Base-by-base conservation (phyloP, 92 coral and sea anemone genomes). In the Nematostella vectensis region DNA sequence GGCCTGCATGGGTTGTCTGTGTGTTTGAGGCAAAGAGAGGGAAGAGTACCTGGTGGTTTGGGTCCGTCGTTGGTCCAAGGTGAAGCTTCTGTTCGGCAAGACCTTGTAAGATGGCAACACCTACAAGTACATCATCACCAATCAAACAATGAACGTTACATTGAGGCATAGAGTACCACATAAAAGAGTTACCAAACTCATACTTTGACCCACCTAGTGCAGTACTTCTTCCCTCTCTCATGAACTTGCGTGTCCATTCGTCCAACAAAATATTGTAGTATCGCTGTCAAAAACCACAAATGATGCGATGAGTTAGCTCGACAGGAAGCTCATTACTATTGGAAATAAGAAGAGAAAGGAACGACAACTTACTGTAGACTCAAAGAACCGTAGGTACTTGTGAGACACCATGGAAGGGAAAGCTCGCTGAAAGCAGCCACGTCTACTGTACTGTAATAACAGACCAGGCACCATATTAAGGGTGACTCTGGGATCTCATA, bases 351-450 rank as follows among this genome's bases (percentile, higher is more conserved):
- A 6, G 40, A 6, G 40, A 15, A 33, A 33, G 40, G 6, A 15
- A 33, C n/a, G n/a, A n/a, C n/a, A n/a, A 65, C 88, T 82, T 52
- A 93, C 99, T 52, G 71, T 80, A 17, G 84, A 58, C 48, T 87
- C 82, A 69, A 93, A 87, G 71, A 78, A 93, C 68, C 84, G 68
- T 37, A 93, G 63, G 31, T 82, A 87, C 63, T 93, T 86, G 37
- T 82, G 76, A 27, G 95, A 93, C 29, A 73, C 65, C 69, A 71
- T 60, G 19, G 99, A 93, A 1, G 99, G 99, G 47, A 93, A 93
- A 36, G 76, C 95, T 68, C 99, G 68, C 72, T 93, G 99, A 55
- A 93, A 93, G 51, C 99, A 82, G 44, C 99, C 99, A 26, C 93
- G 72, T 44, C 99, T 61, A 61, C 84, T 81, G 55, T 86, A 52